Base-by-base conservation (phyloP, 2,797 vertebrate species). In the Muscicapa comitata region DNA sequence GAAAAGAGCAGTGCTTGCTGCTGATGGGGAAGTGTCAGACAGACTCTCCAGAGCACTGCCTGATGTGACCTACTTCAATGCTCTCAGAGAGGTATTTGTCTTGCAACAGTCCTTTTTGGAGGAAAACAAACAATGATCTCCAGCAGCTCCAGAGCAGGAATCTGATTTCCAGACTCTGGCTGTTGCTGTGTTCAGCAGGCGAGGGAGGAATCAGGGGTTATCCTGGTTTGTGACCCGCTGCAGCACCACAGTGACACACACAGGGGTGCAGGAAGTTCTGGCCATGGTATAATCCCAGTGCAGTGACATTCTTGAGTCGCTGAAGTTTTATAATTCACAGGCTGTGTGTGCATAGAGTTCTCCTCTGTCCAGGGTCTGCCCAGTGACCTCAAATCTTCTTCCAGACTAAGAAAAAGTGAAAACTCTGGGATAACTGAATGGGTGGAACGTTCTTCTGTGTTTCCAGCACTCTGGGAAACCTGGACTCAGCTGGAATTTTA, bases 81-180 rank as follows among this genome's bases (percentile, higher is more conserved):
- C 18, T 16, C 35, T 95, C 57, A 88, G 76, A 90, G 88, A 96
- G 77, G 75, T 79, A 42, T 97, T 95, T 96, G 92, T 97, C 95
- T 97, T 93, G 78, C 83, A 96, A 92, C 86, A 94, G 93, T 75
- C 96, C 86, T 75, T 91, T 93, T 73, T 95, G 95, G 95, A 96
- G 90, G 84, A 95, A 97, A 97, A 94, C 81, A 89, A 96, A 88
- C 73, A 35, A 26, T 89, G 96, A 92, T 96, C 92, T 93, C 78
- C 25, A 95, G 93, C 74, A 96, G 81, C 93, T 96, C 28, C 37
- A 86, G 88, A 92, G 76, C 25, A 88, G 45, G 70, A 94, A 65
- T 55, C 51, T 82, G 86, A 83, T 91, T 58, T 29, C 76, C 23
- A n/a, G 38, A 21, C 38, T 71, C 67, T 93, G 37, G n/a, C 48